Evolutionary conservation across 2,113 vertebrate species (phyloP).

Genomic region (Epinephelus moara): DNA sequence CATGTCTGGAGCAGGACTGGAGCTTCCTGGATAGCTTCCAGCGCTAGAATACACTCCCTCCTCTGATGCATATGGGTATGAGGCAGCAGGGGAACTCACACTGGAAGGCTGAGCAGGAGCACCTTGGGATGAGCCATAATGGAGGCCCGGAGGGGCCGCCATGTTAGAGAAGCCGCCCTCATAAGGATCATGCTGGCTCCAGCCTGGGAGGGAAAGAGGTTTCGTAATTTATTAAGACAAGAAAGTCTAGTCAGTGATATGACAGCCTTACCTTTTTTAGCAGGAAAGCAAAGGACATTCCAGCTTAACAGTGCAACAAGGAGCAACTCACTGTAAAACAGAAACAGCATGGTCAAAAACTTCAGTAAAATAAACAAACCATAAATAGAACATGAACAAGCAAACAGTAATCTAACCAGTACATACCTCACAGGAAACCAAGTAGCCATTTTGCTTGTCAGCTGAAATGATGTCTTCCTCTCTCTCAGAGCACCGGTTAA

Average conservation of each 20-base stretch:
- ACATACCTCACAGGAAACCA: conserved; percentile 39
- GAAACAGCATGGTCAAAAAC: conserved; percentile 9
- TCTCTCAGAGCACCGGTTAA: conserved; percentile 11
- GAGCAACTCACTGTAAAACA: conserved; percentile 42
- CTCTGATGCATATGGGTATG: neutral
- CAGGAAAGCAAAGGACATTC: conserved; percentile 36
- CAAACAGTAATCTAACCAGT: neutral
- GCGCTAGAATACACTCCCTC: neutral
- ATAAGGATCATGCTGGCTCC: neutral
- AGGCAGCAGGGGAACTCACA: neutral
- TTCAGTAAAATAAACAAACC: neutral
- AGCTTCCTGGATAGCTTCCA: neutral
- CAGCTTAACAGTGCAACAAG: conserved; percentile 51
- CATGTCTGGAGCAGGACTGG: neutral
- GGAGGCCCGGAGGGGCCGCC: neutral
- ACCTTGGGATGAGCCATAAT: neutral
- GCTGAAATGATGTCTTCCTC: conserved; percentile 31
- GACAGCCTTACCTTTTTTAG: conserved; percentile 27
- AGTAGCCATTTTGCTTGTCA: conserved; percentile 48
- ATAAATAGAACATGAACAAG: neutral
- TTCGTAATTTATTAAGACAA: neutral
- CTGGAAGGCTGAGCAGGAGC: neutral
- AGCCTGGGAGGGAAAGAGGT: neutral
- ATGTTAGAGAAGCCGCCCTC: neutral
- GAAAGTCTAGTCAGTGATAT: neutral